Base-by-base conservation (phyloP, 2,888 invertebrate genomes). In the Lithophane semibrunnea region DNA sequence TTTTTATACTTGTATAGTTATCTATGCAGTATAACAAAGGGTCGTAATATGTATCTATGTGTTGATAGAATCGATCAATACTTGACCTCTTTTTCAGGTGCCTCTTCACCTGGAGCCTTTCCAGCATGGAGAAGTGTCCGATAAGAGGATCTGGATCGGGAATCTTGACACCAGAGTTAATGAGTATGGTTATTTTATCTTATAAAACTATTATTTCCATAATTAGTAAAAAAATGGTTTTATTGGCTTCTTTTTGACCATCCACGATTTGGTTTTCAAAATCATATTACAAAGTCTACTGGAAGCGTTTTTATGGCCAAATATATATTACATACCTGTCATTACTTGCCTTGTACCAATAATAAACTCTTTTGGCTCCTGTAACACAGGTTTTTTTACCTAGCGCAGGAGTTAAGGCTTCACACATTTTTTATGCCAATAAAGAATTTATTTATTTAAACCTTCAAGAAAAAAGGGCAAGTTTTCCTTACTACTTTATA, bases 91-190 rank as follows among this genome's bases (percentile, higher is more conserved):
- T 73, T 76, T 91, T 92, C 80, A 97, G 95, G 90, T 96, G 74
- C 97, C 97, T 75, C 92, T 97, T 79, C 95, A 97, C 83, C 91
- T 97, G 88, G 97, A 97, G 89, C 97, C 97, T 9, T 94, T 97
- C 77, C 97, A 96, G 84, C 95, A 95, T 42, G 95, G 90, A 78
- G 96, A 97, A 79, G 92, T 97, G 4, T 98, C 98, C 82, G 98
- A 98, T 77, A 97, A 97, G 89, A 97, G 98, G 90, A 94, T 99
- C 67, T 99, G 99, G 99, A 98, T 99, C 85, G 99, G 99, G 73
- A 99, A 99, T 95, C 96, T 99, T 83, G 99, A 99, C 94, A 97
- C 98, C 13, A 97, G 99, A 94, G 97, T 99, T 94, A 99, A 98
- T 97, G 99, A 99, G 99, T 99, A 98, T 98, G 99, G 83, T 85